Base-by-base conservation (phyloP, 2,113 vertebrate species). In the Sus scrofa region DNA sequence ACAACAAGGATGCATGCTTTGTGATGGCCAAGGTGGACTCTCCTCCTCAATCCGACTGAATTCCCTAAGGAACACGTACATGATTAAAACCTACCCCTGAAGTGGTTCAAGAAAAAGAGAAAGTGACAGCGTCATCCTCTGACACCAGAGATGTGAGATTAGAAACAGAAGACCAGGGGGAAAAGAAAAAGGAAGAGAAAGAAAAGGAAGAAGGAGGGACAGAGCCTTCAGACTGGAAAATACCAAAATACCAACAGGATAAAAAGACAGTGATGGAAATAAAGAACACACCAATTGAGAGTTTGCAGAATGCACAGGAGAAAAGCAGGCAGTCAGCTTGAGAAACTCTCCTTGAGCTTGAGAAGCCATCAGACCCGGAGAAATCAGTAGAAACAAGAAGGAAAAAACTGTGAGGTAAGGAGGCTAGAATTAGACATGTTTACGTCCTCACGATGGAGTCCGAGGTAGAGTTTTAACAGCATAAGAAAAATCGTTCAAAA, bases 291-390 rank as follows among this genome's bases (percentile, higher is more conserved):
- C 0, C 1, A 7, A 27, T 1, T 16, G 37, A n/a, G 15, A 19
- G 24, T 1, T 6, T 10, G n/a, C 11, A 22, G 30, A 37, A 27
- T 1, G 4, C 13, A 52, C 10, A 0, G 13, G 1, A 8, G 52
- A 1, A 6, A 11, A 54, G 75, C 4, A 67, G 26, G n/a, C 27
- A 13, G 12, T 14, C 7, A 22, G 10, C 27, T 65, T 39, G 4
- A 56, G n/a, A 27, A 79, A 22, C 58, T 34, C 13, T 37, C 13
- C 1, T 13, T 14, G 50, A 56, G 52, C 52, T n/a, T n/a, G 10
- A 62, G 10, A 30, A 19, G 4, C 0, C 0, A 15, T 24, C 13
- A 54, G 37, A 32, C n/a, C 12, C 4, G 19, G 14, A 22, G 37
- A n/a, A 18, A 16, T 9, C 27, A 30, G 3, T 4, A 62, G 7